Evolutionary conservation across 2,888 invertebrate genomes (phyloP), one percentile per base, ranked within the genome.

Genomic region (Chalcis sispes): DNA sequence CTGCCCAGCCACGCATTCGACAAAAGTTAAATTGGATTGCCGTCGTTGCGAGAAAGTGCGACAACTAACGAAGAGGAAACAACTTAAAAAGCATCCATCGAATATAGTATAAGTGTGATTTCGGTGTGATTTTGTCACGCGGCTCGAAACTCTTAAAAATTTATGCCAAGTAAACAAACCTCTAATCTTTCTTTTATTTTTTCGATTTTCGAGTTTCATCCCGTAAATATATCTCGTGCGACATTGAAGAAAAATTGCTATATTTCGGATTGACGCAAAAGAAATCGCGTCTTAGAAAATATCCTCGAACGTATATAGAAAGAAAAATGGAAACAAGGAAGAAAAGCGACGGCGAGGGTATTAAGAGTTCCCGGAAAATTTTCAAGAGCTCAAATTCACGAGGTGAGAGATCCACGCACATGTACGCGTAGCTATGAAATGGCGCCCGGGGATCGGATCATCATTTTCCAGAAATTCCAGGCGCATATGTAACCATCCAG

Each of bases 1-100:
- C 59, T 20, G 36, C 2, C 2, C 5, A 36, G 13, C 10, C 36
- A 36, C 36, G 50, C 48, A 42, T 29, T 40, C 40, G 58, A 50
- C 4, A 64, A 70, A 72, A 76, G 61, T 76, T 72, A 67, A 36
- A 72, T 72, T 72, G 72, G 62, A 72, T 66, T 36, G 56, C 48
- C 62, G 42, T 27, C 23, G 56, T 5, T 25, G n/a, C 1, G 15
- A 5, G 3, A 4, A 20, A 29, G 29, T 20, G 42, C n/a, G n/a
- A n/a, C 32, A 5, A 3, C 59, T 59, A 54, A 66, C 71, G 52
- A 71, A 66, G 20, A 18, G 36, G 23, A 72, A 58, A 59, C 58
- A 66, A 50, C 23, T 65, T 65, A 50, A 69, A 61, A 67, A 67
- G 52, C 36, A 1, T 56, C n/a, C 29, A 27, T 50, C 20, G 50